Evolutionary conservation across 2,888 invertebrate genomes (phyloP), one percentile per base, ranked within the genome.

Genomic region (Lottia scabra): DNA sequence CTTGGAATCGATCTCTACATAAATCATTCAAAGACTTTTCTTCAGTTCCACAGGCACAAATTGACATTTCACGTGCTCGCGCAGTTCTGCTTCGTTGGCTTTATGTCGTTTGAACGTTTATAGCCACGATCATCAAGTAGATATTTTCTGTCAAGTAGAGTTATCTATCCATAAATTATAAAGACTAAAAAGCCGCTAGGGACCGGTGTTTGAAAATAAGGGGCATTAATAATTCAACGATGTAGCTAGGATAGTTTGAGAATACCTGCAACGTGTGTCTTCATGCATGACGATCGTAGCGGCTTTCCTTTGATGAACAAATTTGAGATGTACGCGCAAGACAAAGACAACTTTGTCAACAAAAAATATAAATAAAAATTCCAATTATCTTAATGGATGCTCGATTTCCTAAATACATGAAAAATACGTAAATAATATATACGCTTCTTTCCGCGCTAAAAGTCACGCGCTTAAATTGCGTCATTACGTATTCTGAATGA

Each of bases 1-100:
- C 56, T 56, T 56, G 56, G 56, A 19, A 56, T 23, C 56, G 56
- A 56, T 56, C 19, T 12, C 23, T 13, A 19, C 23, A 56, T 56
- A 19, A 56, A 56, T 56, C 23, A 56, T 56, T 56, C 56, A 56
- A 19, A 56, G 12, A 56, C 23, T 56, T 12, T 19, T 56, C 56
- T 23, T 23, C 23, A 23, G 56, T 19, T 3, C 38, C 38, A 38
- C 23, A 10, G 56, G 19, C 56, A 56, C 19, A 56, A 56, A 56
- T 56, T 56, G 56, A 56, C 56, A 56, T 56, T 23, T 56, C 56
- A 23, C 56, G 23, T 56, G 56, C 56, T 19, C 56, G 56, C 56
- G 56, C 56, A 56, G 56, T 56, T 56, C 23, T 23, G 56, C 56
- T 23, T 56, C 19, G 56, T 13, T 56, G 56, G 23, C 23, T 56